Evolutionary conservation across 2,797 vertebrate genomes (phyloP).

Genomic region (Macroramphosus scolopax): DNA sequence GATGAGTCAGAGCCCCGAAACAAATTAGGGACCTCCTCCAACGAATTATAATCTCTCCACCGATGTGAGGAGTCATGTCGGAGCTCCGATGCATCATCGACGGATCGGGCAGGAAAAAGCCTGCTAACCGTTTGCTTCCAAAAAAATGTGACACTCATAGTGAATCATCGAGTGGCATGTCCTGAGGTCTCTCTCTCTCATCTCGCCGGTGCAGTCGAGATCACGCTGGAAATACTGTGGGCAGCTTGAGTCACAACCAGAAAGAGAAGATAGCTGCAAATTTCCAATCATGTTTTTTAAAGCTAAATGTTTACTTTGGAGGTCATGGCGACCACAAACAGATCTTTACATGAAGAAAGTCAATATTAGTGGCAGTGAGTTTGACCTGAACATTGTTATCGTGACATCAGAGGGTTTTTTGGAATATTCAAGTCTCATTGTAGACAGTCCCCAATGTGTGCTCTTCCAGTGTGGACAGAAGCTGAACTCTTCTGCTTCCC

Average conservation of each 20-base stretch:
- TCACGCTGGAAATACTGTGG: conserved; percentile 37
- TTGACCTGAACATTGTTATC: conserved; percentile 31
- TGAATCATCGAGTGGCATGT: conserved; percentile 63
- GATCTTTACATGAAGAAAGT: conserved; percentile 32
- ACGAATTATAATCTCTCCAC: conserved; percentile 44
- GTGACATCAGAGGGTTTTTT: not conserved
- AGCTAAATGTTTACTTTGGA: conserved; percentile 27
- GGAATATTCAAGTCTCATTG: too few species aligned
- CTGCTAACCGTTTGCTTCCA: conserved; percentile 26
- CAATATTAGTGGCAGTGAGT: conserved; percentile 22
- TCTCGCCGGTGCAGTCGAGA: conserved; percentile 40
- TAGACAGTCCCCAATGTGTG: too few species aligned
- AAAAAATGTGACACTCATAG: conserved; percentile 42
- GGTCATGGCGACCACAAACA: conserved; percentile 16
- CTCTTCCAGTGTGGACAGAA: too few species aligned
- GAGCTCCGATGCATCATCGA: conserved; percentile 18
- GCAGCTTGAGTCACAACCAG: conserved; percentile 46
- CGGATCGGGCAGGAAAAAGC: conserved; percentile 30
- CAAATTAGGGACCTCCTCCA: conserved; percentile 54
- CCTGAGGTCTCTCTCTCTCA: conserved; percentile 29
- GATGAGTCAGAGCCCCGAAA: conserved; percentile 64
- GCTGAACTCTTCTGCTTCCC: conserved; percentile 19
- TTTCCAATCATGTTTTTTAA: conserved; percentile 9
- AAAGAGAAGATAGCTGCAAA: conserved; percentile 5
- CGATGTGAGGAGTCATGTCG: conserved; percentile 50